Percentiles rank a stretch among this genome's conserved stretches.
Evolutionary conservation across 2,888 invertebrate genomes (phyloP).

Genomic region (Platycheirus albimanus): DNA sequence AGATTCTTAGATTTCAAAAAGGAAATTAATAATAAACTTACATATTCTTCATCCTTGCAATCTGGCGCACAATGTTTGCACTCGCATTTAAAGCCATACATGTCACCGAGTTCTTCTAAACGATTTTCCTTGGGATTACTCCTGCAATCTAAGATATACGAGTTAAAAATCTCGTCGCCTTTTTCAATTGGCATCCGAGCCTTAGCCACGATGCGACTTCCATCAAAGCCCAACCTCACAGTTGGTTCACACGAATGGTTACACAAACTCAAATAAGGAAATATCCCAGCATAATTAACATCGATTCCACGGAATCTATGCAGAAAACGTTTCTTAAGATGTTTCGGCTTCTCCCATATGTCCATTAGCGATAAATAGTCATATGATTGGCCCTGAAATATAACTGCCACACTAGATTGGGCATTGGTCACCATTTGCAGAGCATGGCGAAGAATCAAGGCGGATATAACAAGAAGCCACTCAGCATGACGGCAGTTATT

Average conservation of each 20-base stretch:
- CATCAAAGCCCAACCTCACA: slow-evolving; percentile 89
- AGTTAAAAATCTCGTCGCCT: slow-evolving; percentile 91
- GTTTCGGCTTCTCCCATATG: slow-evolving; percentile 77
- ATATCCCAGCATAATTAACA: slow-evolving; percentile 90
- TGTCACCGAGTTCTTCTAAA: slow-evolving; percentile 85
- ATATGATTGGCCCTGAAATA: slow-evolving; percentile 38
- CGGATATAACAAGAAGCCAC: slow-evolving; percentile 84
- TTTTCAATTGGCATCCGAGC: slow-evolving; percentile 85
- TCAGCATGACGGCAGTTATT: slow-evolving; percentile 78
- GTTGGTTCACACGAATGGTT: slow-evolving; percentile 96
- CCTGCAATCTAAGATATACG: slow-evolving; percentile 91
- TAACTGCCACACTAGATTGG: slow-evolving; percentile 85
- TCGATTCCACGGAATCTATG: slow-evolving; percentile 79
- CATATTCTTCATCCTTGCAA: slow-evolving; percentile 76
- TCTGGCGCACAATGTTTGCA: slow-evolving; percentile 87
- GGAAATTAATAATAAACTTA: slow-evolving; percentile 64
- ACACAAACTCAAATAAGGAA: slow-evolving; percentile 93
- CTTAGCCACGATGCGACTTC: slow-evolving; percentile 88
- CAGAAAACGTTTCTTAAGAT: slow-evolving; percentile 76
- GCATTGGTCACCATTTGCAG: slow-evolving; percentile 91
- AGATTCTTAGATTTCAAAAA: no score
- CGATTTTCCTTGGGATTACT: slow-evolving; percentile 86
- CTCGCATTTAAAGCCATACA: slow-evolving; percentile 91
- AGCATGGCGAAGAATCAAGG: slow-evolving; percentile 88
- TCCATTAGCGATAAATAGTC: slow-evolving; percentile 74